These are phyloP conservation scores for Glomeris marginata DNA, from an alignment of 2,888 invertebrate genomes.

Conservation along the genomic window DNA sequence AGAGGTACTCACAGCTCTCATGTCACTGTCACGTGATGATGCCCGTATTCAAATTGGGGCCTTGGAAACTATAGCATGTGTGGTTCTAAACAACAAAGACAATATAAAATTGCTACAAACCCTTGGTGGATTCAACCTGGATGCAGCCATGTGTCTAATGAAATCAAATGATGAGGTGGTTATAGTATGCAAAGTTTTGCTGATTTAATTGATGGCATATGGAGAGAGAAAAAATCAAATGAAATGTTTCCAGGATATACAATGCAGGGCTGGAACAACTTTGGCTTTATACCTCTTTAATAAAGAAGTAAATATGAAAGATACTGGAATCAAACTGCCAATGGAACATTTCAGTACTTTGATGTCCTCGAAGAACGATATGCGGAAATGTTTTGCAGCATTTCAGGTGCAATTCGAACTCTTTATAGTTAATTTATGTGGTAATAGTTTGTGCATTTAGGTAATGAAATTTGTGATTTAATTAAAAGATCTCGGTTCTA, in stretches of 20 bases:
- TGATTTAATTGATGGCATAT: too few relatives aligned
- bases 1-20: neutral
- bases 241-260: conserved; percentile 6
- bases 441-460: too few relatives aligned
- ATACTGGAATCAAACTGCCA: neutral
- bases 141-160: conserved; percentile 6
- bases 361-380: neutral
- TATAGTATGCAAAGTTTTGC: neutral
- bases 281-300: conserved; percentile 9
- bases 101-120: conserved; percentile 7
- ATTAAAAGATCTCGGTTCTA: conserved; percentile 5
- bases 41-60: conserved; percentile 6
- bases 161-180: conserved; percentile 6
- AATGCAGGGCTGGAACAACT: conserved; percentile 9
- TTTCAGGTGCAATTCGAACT: neutral
- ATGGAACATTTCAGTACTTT: neutral
- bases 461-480: too few relatives aligned
- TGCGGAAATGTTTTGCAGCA: neutral
- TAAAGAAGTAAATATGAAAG: conserved; percentile 1
- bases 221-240: too few relatives aligned
- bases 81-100: conserved; percentile 8
- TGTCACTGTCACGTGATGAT: neutral
- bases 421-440: neutral
- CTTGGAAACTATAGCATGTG: conserved; percentile 7
- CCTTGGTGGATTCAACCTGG: conserved; percentile 7